Evolutionary conservation across 1,140 invertebrate genomes (phyloP), one percentile per base, ranked within the genome.

Genomic region (Micrasema minimum): DNA sequence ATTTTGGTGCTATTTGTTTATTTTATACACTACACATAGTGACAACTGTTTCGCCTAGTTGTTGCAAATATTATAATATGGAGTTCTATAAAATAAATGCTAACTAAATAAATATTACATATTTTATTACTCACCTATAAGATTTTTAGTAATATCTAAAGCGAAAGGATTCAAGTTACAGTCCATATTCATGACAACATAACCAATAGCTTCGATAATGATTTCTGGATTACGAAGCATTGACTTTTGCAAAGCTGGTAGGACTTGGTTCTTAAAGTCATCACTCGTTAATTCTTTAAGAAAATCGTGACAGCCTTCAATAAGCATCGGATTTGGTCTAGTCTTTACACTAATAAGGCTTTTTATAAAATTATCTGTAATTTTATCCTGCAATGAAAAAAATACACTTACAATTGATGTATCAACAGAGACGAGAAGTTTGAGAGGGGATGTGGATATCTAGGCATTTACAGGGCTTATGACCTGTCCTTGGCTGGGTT

Each of bases 151-250:
- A 55, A 98, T 87, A 72, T 96, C 93, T 57, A 88, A 78, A 16
- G 90, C 90, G 83, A 92, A 92, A 50, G 87, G 86, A 78, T 93
- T 96, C 12, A 97, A 82, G 81, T 96, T 92, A 9, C 96, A 79
- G 65, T 88, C 87, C 1, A 97, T 76, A 43, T 89, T 88, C 16
- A 83, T 83, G 12, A 97, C 79, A 71, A 96, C 88, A 22, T 90
- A 83, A 7, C 90, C 91, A 43, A 97, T 90, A 48, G 89, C 90
- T 81, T 93, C 87, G 23, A 97, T 87, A 71, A 95, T 93, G 20
- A 95, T 90, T 87, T 99, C 97, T 0, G 97, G 95, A 82, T 93
- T 98, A 66, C 97, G 83, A n/a, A 99, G 83, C 88, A 98, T 92
- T 6, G 94, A 90, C 80, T 96, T 96, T 78, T 96, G 92, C n/a